Percentiles rank a stretch among this genome's conserved stretches.
Conservation (phyloP, 2,113 vertebrate genomes). For the Mesembrinibis cayennensis region DNA sequence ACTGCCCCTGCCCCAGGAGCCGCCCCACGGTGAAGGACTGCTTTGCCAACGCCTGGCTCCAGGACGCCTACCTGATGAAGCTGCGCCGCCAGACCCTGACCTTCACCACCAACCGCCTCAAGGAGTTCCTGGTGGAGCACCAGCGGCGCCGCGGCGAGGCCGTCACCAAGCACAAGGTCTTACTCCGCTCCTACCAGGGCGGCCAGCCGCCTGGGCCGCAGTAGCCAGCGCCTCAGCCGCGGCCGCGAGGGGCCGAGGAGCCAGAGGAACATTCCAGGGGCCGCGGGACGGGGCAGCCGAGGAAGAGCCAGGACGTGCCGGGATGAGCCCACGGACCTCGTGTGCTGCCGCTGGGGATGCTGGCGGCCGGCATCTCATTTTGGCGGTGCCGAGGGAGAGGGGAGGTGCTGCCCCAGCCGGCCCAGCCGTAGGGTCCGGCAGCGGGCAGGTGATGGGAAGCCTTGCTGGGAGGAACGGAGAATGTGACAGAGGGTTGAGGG, state of each 20-base stretch:
- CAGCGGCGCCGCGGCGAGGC: conserved; percentile 79
- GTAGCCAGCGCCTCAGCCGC: conserved; percentile 54
- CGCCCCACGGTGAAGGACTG: conserved; percentile 95
- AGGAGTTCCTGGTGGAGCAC: conserved; percentile 93
- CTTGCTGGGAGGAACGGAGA: neutral
- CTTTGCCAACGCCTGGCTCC: conserved; percentile 93
- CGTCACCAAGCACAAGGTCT: conserved; percentile 95
- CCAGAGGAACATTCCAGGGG: conserved; percentile 76
- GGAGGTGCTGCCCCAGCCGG: neutral
- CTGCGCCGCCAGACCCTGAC: conserved; percentile 95
- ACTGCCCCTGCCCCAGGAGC: conserved; percentile 76
- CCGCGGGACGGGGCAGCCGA: neutral
- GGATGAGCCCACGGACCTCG: conserved; percentile 9
- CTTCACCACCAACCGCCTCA: conserved; percentile 94
- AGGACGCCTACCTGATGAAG: conserved; percentile 97
- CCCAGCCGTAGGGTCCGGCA: neutral
- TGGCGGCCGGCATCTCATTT: neutral
- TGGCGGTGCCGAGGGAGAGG: neutral
- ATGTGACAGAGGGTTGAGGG: neutral
- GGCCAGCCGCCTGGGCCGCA: conserved; percentile 75
- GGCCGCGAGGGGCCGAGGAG: conserved; percentile 14
- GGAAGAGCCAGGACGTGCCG: neutral
- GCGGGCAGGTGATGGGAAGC: neutral
- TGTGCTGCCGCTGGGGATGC: neutral
- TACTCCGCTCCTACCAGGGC: conserved; percentile 90